A percentile compares a stretch with the other conserved stretches of the same genome.
These are phyloP conservation scores for Eurosta solidaginis DNA, from an alignment of 1,140 invertebrate genomes.

Conservation along the genomic window DNA sequence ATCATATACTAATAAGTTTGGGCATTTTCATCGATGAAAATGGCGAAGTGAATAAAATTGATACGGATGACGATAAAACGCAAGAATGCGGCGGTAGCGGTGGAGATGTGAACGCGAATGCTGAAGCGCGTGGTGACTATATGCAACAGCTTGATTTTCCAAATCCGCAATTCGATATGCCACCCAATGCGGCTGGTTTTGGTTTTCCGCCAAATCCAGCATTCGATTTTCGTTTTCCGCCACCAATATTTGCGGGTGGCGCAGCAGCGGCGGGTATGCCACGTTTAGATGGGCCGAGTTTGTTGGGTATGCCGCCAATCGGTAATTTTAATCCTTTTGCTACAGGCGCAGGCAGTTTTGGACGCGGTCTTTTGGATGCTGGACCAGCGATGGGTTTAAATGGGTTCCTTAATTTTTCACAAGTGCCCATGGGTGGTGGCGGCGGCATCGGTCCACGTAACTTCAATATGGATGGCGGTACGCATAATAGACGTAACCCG, in stretches of 20 bases:
- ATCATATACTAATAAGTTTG: conserved; percentile 65
- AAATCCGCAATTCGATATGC: conserved; percentile 39
- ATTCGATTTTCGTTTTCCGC: background rate
- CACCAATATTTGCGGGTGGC: background rate
- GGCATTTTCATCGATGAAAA: conserved; percentile 63
- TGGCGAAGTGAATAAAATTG: conserved; percentile 63
- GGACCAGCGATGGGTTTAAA: background rate
- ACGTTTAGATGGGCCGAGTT: conserved; percentile 33
- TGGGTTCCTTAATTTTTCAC: conserved; percentile 13
- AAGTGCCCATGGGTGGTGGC: background rate
- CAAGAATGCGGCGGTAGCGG: conserved; percentile 59
- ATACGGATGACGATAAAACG: conserved; percentile 40
- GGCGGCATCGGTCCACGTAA: conserved; percentile 29
- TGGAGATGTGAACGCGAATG: conserved; percentile 56
- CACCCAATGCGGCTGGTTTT: conserved; percentile 42
- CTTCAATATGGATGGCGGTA: conserved; percentile 27
- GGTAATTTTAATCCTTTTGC: conserved; percentile 60
- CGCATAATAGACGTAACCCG: conserved; percentile 26
- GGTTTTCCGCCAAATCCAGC: background rate
- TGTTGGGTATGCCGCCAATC: conserved; percentile 49
- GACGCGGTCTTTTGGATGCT: conserved; percentile 4
- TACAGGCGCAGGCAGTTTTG: conserved; percentile 30
- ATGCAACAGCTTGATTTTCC: conserved; percentile 46
- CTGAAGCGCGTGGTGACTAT: conserved; percentile 47
- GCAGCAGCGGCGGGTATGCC: conserved; percentile 38